Percentiles rank a stretch among this genome's conserved stretches.
These are phyloP conservation scores for Anthrax anthrax DNA, from an alignment of 2,888 invertebrate species.

Conservation along the genomic window DNA sequence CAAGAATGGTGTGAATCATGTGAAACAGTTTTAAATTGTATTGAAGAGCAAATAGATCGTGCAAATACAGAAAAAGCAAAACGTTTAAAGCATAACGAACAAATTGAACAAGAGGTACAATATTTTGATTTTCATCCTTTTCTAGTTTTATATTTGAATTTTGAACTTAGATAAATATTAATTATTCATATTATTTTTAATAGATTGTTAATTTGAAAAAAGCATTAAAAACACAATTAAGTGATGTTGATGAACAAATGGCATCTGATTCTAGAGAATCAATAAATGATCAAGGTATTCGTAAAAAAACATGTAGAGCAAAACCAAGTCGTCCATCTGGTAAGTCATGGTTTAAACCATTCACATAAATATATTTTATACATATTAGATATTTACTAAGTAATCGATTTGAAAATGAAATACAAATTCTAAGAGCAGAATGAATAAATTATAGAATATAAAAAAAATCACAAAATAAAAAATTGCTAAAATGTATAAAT, in stretches of 20 bases:
- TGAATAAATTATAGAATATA: too few relatives aligned
- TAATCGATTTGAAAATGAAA: too few relatives aligned
- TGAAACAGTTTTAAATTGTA: constrained; percentile 74
- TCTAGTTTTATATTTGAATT: background rate
- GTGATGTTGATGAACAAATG: constrained; percentile 76
- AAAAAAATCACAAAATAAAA: too few relatives aligned
- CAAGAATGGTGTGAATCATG: constrained; percentile 84
- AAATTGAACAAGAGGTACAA: constrained; percentile 72
- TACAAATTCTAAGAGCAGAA: too few relatives aligned
- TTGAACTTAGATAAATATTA: background rate
- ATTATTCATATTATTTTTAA: constrained; percentile 4
- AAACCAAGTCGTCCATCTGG: constrained; percentile 25
- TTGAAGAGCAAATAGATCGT: constrained; percentile 74
- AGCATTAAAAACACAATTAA: constrained; percentile 64
- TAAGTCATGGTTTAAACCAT: constrained; percentile 17
- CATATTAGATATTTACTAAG: too few relatives aligned
- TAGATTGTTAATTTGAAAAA: constrained; percentile 81
- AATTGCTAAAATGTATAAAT: too few relatives aligned
- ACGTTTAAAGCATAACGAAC: constrained; percentile 62
- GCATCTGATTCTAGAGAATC: constrained; percentile 57
- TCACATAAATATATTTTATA: constrained; percentile 13
- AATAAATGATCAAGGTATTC: constrained; percentile 22
- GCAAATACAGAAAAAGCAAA: constrained; percentile 78
- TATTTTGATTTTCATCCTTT: too few relatives aligned
- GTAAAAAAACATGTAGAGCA: constrained; percentile 30